Conservation (phyloP, 2,797 vertebrate genomes). For the Ammospiza maritima region DNA sequence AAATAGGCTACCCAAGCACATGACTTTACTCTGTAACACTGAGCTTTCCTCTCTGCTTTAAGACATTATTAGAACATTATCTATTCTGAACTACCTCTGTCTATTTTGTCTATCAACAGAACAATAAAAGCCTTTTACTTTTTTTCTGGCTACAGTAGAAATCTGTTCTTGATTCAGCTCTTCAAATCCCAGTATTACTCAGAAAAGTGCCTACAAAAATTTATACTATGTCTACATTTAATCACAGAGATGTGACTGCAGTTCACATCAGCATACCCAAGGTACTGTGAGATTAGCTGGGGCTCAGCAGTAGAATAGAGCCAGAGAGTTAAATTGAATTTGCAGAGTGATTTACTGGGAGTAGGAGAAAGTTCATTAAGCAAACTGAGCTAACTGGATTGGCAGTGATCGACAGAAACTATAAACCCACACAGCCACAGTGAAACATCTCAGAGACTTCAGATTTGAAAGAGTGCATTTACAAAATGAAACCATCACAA, state of each 20-base stretch:
- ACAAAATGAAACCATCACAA: conserved; percentile 4
- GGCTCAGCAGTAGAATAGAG: not conserved
- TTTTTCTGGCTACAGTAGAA: not conserved
- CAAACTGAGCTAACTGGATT: conserved; percentile 19
- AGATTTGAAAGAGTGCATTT: not conserved
- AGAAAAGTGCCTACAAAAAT: not conserved
- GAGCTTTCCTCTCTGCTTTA: not conserved
- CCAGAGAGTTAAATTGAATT: conserved; percentile 13
- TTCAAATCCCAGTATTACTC: not conserved
- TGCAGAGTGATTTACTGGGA: conserved; percentile 25
- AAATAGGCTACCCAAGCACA: not conserved
- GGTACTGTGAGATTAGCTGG: not conserved
- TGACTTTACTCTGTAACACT: not conserved
- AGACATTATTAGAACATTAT: not conserved
- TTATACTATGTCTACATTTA: not conserved
- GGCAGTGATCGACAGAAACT: not conserved
- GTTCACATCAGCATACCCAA: not conserved
- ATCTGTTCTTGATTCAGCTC: not conserved
- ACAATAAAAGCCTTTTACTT: not conserved
- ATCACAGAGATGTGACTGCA: not conserved
- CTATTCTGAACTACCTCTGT: not conserved
- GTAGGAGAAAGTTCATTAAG: conserved; percentile 17
- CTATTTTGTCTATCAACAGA: not conserved
- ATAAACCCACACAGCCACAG: not conserved
- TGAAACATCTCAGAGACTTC: not conserved